These are phyloP conservation scores for Pseudomyrmex gracilis DNA, from an alignment of 1,140 invertebrate species.

Conservation along the genomic window DNA sequence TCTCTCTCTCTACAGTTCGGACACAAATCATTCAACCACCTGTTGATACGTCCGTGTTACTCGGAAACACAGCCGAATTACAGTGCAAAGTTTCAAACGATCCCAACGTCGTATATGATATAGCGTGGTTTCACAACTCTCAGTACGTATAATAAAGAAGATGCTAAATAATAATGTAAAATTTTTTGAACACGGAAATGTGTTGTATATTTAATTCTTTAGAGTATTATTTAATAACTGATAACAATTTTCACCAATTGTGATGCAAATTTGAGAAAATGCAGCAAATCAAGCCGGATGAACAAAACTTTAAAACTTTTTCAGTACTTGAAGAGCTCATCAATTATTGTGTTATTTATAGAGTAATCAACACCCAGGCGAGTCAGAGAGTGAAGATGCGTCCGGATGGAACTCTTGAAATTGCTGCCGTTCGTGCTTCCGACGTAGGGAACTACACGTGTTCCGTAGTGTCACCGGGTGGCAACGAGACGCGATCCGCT, in stretches of 20 bases:
- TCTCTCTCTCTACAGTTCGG: constrained; percentile 87
- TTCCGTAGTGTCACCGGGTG: constrained; percentile 93
- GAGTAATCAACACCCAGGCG: constrained; percentile 87
- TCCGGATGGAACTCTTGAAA: constrained; percentile 92
- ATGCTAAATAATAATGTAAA: background rate
- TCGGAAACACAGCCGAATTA: constrained; percentile 95
- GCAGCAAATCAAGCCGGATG: background rate
- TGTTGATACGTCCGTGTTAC: constrained; percentile 93
- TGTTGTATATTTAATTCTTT: constrained; percentile 8
- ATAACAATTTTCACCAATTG: background rate
- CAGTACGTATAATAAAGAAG: constrained; percentile 87
- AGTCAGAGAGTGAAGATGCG: constrained; percentile 90
- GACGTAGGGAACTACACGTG: constrained; percentile 94
- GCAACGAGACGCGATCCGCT: constrained; percentile 95
- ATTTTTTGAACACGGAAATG: background rate
- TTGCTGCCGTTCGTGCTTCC: constrained; percentile 92
- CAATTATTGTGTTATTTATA: constrained; percentile 74
- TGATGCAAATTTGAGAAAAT: background rate
- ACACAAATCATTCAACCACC: constrained; percentile 97
- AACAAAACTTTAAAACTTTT: background rate
- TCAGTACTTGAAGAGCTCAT: background rate
- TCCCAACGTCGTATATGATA: constrained; percentile 94
- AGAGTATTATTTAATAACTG: background rate
- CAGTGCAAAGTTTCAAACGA: constrained; percentile 98
- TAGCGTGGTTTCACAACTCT: constrained; percentile 96